These are phyloP conservation scores for Prenolepis imparis DNA, from an alignment of 2,888 invertebrate species.

Conservation along the genomic window DNA sequence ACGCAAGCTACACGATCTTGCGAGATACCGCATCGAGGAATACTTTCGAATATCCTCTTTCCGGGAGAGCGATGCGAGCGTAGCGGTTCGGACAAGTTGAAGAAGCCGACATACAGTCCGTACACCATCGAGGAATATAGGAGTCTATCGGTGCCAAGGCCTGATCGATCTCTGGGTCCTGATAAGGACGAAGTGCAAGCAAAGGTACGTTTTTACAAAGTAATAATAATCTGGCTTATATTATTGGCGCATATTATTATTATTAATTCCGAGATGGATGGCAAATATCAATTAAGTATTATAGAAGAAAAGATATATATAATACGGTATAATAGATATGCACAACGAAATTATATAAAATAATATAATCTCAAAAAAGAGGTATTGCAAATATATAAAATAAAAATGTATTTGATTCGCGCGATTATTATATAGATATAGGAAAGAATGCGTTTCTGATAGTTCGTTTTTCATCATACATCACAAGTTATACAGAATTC, in stretches of 20 bases:
- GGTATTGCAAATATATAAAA: neutral
- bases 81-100: conserved; percentile 58
- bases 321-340: neutral
- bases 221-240: neutral
- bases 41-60: conserved; percentile 4
- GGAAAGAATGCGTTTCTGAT: neutral
- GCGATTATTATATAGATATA: neutral
- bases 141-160: conserved; percentile 73
- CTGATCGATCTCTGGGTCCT: conserved; percentile 80
- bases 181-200: conserved; percentile 74
- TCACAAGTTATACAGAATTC: neutral
- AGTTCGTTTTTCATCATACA: neutral
- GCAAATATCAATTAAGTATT: neutral
- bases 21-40: conserved; percentile 56
- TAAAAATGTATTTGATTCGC: neutral
- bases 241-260: neutral
- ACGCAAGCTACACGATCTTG: conserved; percentile 56
- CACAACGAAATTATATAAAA: neutral
- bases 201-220: conserved; percentile 70
- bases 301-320: neutral
- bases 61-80: conserved; percentile 28
- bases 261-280: neutral
- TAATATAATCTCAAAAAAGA: neutral
- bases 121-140: conserved; percentile 79
- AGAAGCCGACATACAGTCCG: conserved; percentile 71